These are phyloP conservation scores for Rhipidura dahli DNA, from an alignment of 2,113 vertebrate species.

Conservation along the genomic window DNA sequence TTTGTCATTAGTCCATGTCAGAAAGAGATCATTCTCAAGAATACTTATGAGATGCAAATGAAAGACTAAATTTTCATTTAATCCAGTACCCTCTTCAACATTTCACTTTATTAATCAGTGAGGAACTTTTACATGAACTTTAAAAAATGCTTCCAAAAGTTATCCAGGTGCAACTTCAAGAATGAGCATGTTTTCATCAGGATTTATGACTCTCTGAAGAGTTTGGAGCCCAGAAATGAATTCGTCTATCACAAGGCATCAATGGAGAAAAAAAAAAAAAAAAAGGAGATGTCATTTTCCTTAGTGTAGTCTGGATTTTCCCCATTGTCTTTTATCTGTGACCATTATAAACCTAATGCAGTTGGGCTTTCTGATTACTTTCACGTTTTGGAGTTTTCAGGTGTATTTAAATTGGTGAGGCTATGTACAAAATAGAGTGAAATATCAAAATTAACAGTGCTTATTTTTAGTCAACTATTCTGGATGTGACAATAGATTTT, in stretches of 20 bases:
- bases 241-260: background rate
- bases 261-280: background rate
- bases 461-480: background rate
- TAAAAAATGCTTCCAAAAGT: background rate
- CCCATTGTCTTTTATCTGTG: background rate
- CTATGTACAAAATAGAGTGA: background rate
- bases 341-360: background rate
- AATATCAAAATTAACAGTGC: background rate
- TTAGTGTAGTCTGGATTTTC: background rate
- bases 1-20: background rate
- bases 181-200: background rate
- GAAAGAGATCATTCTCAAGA: background rate
- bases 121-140: background rate
- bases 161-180: constrained; percentile 51
- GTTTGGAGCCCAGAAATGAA: background rate
- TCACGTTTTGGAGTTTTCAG: background rate
- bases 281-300: background rate
- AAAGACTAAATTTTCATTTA: background rate
- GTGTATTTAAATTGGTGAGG: background rate
- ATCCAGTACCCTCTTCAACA: background rate
- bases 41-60: background rate
- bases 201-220: constrained; percentile 34
- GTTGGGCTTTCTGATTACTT: background rate
- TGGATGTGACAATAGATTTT: background rate
- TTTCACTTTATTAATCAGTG: background rate